Conservation (phyloP, 2,113 vertebrate species). For the Tetraodon nigroviridis region DNA sequence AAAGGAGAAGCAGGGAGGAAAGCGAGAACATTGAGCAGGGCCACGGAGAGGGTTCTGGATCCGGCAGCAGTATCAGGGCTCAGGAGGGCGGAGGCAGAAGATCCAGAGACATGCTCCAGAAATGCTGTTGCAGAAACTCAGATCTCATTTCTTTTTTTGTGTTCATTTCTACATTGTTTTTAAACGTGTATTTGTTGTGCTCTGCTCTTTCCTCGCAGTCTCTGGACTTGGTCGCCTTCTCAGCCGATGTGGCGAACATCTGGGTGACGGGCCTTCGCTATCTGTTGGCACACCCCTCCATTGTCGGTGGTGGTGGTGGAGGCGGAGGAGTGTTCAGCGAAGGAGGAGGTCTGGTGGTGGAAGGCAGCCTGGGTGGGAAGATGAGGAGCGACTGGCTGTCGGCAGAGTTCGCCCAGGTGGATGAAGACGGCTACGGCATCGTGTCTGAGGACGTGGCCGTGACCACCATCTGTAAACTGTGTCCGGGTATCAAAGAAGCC, state of each 20-base stretch:
- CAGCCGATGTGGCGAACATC: conserved; percentile 95
- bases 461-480: conserved; percentile 86
- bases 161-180: no score
- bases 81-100: no score
- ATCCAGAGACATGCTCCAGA: no score
- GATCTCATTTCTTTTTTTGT: background rate
- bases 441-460: conserved; percentile 89
- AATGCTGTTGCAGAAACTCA: no score
- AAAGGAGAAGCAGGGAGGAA: no score
- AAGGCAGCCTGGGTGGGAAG: conserved; percentile 79
- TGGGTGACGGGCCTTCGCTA: conserved; percentile 96
- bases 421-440: conserved; percentile 89
- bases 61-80: no score
- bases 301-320: conserved; percentile 78
- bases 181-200: background rate
- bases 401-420: conserved; percentile 82
- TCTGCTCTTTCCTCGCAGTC: conserved; percentile 67
- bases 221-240: conserved; percentile 92
- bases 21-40: no score
- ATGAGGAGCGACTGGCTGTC: conserved; percentile 87
- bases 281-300: conserved; percentile 87
- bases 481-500: conserved; percentile 88
- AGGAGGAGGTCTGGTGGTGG: conserved; percentile 79
- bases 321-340: conserved; percentile 61
- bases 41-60: no score